These are phyloP conservation scores for Stenchaetothrips biformis DNA, from an alignment of 2,888 invertebrate species.

Conservation along the genomic window DNA sequence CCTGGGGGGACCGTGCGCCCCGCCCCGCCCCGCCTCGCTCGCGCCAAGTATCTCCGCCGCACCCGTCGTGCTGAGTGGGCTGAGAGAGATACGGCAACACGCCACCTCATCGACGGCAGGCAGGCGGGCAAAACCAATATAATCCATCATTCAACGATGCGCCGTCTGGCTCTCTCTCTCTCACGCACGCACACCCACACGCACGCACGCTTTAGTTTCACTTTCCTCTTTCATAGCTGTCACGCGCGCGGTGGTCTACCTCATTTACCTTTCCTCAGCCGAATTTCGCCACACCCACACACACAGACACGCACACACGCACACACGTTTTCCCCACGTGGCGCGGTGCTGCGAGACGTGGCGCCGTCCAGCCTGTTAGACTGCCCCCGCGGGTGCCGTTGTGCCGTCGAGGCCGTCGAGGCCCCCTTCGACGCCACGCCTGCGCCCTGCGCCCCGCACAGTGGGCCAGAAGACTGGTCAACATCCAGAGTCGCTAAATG, in stretches of 20 bases:
- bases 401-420: not conserved
- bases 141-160: slow-evolving; percentile 8
- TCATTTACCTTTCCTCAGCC: no score
- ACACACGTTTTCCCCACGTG: not conserved
- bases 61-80: not conserved
- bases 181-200: no score
- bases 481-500: no score
- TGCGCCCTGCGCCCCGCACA: no score
- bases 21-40: not conserved
- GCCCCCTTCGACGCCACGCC: no score
- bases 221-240: no score
- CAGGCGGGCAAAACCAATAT: not conserved
- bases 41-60: not conserved
- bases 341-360: not conserved
- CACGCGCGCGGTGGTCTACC: no score
- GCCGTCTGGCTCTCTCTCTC: not conserved
- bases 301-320: no score
- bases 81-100: not conserved
- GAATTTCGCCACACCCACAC: no score
- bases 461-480: no score
- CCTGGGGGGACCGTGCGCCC: not conserved
- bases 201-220: no score
- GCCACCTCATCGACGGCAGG: not conserved
- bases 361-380: not conserved
- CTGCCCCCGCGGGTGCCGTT: slow-evolving; percentile 1